phyloP scores from a whole-genome alignment of 1,140 invertebrate species.

The Asobara japonica region DNA sequence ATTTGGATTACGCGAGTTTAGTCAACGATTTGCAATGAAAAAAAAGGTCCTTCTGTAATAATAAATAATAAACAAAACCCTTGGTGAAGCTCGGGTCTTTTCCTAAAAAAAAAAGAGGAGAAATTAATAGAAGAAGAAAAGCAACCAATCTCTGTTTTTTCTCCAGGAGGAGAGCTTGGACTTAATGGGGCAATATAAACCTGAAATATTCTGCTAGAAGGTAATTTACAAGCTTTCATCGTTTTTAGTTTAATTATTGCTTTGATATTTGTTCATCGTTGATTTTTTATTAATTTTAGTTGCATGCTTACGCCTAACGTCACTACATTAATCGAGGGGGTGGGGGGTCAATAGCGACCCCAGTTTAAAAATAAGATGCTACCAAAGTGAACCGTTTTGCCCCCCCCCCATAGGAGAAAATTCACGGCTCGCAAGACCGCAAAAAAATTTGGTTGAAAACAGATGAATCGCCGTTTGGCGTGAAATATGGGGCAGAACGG shows the following conservation, averaged over 20 bases:
- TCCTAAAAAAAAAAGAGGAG: not conserved
- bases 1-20: too few species aligned
- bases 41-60: too few species aligned
- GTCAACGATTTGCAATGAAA: too few species aligned
- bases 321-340: slow-evolving; percentile 1
- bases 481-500: too few species aligned
- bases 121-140: slow-evolving; percentile 28
- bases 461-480: too few species aligned
- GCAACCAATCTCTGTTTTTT: not conserved
- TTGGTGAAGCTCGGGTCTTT: not conserved
- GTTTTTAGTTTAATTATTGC: slow-evolving; percentile 47
- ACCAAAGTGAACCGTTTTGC: too few species aligned
- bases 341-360: not conserved
- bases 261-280: slow-evolving; percentile 18
- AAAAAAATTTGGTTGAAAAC: too few species aligned
- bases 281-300: slow-evolving; percentile 26
- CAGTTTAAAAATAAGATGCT: not conserved
- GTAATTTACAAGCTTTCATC: slow-evolving; percentile 66
- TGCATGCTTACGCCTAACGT: slow-evolving; percentile 8
- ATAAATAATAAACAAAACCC: not conserved
- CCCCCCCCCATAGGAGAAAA: too few species aligned
- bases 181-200: slow-evolving; percentile 85
- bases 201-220: slow-evolving; percentile 86
- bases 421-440: too few species aligned
- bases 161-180: slow-evolving; percentile 81